Percentiles rank a stretch among this genome's conserved stretches.
These are phyloP conservation scores for Microtus oregoni DNA, from an alignment of 2,113 vertebrate genomes.

Conservation along the genomic window DNA sequence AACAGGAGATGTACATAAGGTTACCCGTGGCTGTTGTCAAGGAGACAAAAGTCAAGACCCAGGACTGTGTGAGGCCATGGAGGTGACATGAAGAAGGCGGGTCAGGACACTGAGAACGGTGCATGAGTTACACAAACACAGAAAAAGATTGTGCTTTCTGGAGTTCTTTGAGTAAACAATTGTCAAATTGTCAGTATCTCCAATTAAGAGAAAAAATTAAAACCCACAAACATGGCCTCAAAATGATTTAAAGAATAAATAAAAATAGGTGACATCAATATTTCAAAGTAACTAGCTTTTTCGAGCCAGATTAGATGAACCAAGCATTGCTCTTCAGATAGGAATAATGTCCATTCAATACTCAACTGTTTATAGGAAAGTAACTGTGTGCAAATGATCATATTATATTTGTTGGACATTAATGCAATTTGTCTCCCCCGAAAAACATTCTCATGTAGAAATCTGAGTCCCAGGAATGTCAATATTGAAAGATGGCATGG, in stretches of 20 bases:
- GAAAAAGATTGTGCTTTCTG: not conserved
- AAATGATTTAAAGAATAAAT: conserved; percentile 32
- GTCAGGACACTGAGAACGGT: not conserved
- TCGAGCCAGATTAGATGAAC: not conserved
- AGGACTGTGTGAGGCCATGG: not conserved
- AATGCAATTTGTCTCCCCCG: fast-evolving
- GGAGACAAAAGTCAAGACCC: conserved; percentile 2
- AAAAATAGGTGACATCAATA: conserved; percentile 19
- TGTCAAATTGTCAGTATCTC: not conserved
- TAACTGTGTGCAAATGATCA: not conserved
- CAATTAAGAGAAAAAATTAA: not conserved
- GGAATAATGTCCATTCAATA: conserved; percentile 11
- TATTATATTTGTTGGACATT: not conserved
- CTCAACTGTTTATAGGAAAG: conserved; percentile 26
- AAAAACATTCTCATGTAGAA: not conserved
- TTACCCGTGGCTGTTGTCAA: not conserved
- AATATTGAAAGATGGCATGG: not conserved
- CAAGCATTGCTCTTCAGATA: not conserved
- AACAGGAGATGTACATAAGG: conserved; percentile 19
- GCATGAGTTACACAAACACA: not conserved
- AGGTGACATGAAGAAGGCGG: not conserved
- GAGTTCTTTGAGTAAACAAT: conserved; percentile 1
- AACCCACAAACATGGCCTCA: not conserved
- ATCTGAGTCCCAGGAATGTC: not conserved
- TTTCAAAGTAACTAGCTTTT: not conserved